phyloP scores from a whole-genome alignment of 2,113 vertebrate genomes.

The Rhegmatorhina hoffmannsi region DNA sequence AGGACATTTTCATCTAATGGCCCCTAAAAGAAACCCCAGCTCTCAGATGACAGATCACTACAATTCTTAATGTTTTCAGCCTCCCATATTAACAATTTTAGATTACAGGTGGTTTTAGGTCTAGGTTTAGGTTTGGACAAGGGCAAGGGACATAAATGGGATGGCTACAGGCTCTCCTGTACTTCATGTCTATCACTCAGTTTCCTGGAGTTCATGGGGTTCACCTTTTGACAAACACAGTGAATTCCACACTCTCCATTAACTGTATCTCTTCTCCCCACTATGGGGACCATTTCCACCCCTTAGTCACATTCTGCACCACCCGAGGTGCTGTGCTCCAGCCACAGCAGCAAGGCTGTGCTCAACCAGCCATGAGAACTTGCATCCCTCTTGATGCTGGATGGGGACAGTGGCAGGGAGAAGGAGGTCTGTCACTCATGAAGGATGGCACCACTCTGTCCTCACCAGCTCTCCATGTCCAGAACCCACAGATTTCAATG shows the following conservation, averaged over 20 bases:
- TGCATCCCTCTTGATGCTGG: neutral
- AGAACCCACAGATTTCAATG: neutral
- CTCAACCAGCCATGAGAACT: neutral
- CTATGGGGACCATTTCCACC: neutral
- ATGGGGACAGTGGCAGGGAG: neutral
- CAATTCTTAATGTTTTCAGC: neutral
- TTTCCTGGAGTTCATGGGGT: neutral
- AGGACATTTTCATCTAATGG: neutral
- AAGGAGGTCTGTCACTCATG: neutral
- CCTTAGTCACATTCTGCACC: neutral
- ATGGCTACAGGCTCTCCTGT: neutral
- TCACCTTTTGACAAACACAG: neutral
- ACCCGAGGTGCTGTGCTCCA: neutral
- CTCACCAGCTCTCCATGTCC: neutral
- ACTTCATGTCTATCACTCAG: neutral
- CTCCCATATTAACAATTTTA: neutral
- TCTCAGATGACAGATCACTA: neutral
- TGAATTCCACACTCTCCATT: neutral
- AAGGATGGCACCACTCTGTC: neutral
- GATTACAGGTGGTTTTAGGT: neutral
- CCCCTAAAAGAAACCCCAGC: neutral
- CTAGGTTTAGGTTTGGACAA: neutral
- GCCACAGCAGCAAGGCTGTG: neutral
- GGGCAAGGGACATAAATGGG: neutral
- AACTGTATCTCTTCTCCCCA: neutral